Percentiles rank a stretch among this genome's conserved stretches.
Evolutionary conservation across 2,797 vertebrate species (phyloP).

Genomic region (Margarornis squamiger): DNA sequence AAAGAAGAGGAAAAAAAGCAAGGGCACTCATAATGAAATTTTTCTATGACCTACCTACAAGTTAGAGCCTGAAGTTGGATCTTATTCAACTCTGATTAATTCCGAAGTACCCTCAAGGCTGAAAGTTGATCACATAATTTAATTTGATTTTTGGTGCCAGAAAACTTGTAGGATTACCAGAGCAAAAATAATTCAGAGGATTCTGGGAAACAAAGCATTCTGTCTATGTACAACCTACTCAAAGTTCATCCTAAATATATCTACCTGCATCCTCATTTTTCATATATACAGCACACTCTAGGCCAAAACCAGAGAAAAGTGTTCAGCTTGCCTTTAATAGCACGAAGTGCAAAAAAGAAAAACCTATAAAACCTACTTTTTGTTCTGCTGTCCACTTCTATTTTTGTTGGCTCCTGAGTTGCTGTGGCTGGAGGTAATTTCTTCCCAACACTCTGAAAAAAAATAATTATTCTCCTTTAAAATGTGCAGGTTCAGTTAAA

Average conservation of each 20-base stretch:
- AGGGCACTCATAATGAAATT: not conserved
- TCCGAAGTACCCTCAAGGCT: not conserved
- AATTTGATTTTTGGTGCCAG: constrained; percentile 4
- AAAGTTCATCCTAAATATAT: not conserved
- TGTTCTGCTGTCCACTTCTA: constrained; percentile 87
- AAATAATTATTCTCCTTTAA: constrained; percentile 52
- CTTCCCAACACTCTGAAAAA: constrained; percentile 80
- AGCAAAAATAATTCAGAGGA: not conserved
- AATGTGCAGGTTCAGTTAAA: constrained; percentile 10
- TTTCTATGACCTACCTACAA: not conserved
- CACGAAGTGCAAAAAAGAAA: constrained; percentile 23
- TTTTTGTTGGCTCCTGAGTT: constrained; percentile 86
- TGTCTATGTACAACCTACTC: not conserved
- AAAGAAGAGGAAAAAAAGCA: not conserved
- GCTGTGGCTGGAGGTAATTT: constrained; percentile 79
- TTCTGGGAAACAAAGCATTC: constrained; percentile 1
- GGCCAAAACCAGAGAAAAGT: not conserved
- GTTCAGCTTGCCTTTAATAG: not conserved
- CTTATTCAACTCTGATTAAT: not conserved
- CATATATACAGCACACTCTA: not conserved
- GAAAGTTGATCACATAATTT: not conserved
- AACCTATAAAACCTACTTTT: constrained; percentile 83
- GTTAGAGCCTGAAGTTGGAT: not conserved
- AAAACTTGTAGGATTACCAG: not conserved
- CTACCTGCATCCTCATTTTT: not conserved